phyloP scores from a whole-genome alignment of 1,140 invertebrate genomes.

The Papilio polyxenes region DNA sequence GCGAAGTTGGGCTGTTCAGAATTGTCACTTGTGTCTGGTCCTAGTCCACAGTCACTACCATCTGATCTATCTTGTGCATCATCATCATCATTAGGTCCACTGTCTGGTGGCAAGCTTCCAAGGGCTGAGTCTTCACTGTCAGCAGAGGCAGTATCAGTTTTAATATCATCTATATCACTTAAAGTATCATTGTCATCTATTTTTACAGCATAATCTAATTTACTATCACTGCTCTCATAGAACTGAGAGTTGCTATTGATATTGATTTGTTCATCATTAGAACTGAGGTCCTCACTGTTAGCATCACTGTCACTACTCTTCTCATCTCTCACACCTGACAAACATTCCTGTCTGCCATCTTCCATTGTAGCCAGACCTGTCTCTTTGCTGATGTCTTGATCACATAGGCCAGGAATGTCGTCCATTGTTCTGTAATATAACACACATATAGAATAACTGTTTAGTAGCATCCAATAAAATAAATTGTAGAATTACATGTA shows the following conservation, averaged over 20 bases:
- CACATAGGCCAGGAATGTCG: constrained; percentile 25
- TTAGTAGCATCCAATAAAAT: neutral
- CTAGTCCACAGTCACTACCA: constrained; percentile 90
- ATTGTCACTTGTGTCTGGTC: constrained; percentile 83
- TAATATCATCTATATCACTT: constrained; percentile 80
- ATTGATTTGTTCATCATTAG: constrained; percentile 72
- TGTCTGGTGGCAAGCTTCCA: constrained; percentile 75
- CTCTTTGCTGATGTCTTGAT: constrained; percentile 43
- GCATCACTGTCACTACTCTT: constrained; percentile 71
- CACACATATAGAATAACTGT: neutral
- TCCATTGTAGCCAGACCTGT: constrained; percentile 46
- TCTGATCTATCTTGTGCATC: constrained; percentile 83
- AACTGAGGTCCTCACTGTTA: constrained; percentile 72
- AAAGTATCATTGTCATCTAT: constrained; percentile 77
- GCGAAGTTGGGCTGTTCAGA: constrained; percentile 69
- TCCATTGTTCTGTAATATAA: constrained; percentile 56
- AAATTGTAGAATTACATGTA: neutral
- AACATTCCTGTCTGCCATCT: constrained; percentile 53
- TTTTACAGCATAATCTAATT: constrained; percentile 76
- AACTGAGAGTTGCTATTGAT: constrained; percentile 74
- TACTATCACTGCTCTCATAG: constrained; percentile 77
- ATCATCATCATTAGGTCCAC: constrained; percentile 68
- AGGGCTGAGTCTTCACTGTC: constrained; percentile 80
- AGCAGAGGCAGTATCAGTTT: constrained; percentile 78
- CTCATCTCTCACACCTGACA: constrained; percentile 63